A percentile compares a stretch with the other conserved stretches of the same genome.
Conservation (phyloP, 2,113 vertebrate genomes). For the Lepus europaeus region DNA sequence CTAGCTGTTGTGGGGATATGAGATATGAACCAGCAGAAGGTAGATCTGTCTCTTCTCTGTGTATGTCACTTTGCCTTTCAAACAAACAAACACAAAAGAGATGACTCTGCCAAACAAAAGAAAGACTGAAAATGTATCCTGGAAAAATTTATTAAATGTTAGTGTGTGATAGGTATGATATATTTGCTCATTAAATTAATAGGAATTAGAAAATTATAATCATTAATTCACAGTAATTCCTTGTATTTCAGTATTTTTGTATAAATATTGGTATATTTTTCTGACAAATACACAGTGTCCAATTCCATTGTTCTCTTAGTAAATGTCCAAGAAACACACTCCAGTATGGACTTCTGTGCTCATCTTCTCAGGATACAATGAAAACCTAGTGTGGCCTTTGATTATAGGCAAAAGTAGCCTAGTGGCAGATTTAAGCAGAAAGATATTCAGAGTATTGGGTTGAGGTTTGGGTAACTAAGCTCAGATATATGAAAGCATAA, state of each 20-base stretch:
- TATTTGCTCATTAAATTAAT: neutral
- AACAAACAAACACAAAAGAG: neutral
- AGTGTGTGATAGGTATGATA: neutral
- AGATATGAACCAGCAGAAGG: too few species aligned
- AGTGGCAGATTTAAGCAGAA: neutral
- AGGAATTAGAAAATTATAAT: slow-evolving; percentile 18
- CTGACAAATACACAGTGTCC: neutral
- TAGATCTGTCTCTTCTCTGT: too few species aligned
- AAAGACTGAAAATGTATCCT: neutral
- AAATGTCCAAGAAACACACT: neutral
- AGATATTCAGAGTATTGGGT: neutral
- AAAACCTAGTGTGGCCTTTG: slow-evolving; percentile 36
- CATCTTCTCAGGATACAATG: neutral
- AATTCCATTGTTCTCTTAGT: neutral
- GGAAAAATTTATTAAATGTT: neutral
- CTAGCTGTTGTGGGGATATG: too few species aligned
- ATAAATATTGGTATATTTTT: neutral
- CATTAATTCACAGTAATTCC: slow-evolving; percentile 1
- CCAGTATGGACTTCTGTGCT: neutral
- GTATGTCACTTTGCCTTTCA: too few species aligned
- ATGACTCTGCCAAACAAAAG: neutral
- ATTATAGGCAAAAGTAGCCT: neutral
- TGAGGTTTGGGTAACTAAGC: neutral
- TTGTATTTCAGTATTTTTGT: slow-evolving; percentile 28
- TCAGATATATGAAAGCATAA: neutral